These are phyloP conservation scores for Pterobdella sp. DNA, from an alignment of 2,888 invertebrate genomes.

Conservation along the genomic window DNA sequence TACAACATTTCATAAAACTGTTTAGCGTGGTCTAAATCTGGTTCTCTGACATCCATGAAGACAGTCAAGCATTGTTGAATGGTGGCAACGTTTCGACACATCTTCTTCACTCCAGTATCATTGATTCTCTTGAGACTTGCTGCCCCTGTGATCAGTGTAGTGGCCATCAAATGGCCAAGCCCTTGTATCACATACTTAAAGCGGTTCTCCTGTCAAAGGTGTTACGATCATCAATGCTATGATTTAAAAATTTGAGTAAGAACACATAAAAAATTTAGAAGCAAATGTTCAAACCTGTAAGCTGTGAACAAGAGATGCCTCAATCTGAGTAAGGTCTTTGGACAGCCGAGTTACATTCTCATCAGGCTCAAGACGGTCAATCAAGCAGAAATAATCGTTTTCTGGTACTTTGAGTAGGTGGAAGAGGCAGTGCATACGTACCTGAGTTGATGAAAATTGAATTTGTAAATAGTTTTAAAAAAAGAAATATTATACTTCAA, in stretches of 20 bases:
- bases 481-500: slow-evolving; percentile 62
- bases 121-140: slow-evolving; percentile 72
- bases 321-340: slow-evolving; percentile 67
- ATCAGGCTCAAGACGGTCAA: slow-evolving; percentile 69
- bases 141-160: slow-evolving; percentile 71
- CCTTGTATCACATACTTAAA: slow-evolving; percentile 80
- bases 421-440: slow-evolving; percentile 86
- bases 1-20: slow-evolving; percentile 79
- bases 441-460: background rate
- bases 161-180: slow-evolving; percentile 71
- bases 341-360: slow-evolving; percentile 69
- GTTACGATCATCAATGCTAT: no score
- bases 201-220: slow-evolving; percentile 29
- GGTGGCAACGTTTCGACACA: slow-evolving; percentile 75
- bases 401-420: slow-evolving; percentile 64
- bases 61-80: slow-evolving; percentile 75
- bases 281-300: slow-evolving; percentile 66
- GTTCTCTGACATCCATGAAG: slow-evolving; percentile 71
- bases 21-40: slow-evolving; percentile 78
- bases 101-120: slow-evolving; percentile 71
- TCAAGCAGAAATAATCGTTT: slow-evolving; percentile 53
- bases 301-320: slow-evolving; percentile 67
- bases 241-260: background rate
- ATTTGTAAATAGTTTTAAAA: background rate
- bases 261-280: background rate